Base-by-base conservation (phyloP, 2,797 vertebrate genomes). In the Cyprinella venusta region DNA sequence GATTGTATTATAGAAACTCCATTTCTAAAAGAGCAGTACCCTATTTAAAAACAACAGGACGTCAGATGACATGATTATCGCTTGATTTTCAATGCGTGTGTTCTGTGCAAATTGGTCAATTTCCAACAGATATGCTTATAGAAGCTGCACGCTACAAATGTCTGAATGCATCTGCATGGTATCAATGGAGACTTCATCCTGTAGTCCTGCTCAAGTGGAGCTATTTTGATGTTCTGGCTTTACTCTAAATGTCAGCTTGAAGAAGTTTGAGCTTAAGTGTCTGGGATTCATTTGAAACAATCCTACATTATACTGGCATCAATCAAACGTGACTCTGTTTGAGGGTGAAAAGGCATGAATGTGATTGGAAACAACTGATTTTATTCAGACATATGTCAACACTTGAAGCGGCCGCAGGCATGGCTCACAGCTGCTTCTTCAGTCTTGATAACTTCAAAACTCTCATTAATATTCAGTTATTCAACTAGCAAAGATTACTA, bases 401-500 rank as follows among this genome's bases (percentile, higher is more conserved):
- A 63, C 68, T 50, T 61, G 40, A 59, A 71, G 45, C 19, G 40
- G 63, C 45, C 12, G 48, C 18, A 54, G 42, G 9, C 18, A 15
- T 63, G 24, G 56, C 59, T 8, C 40, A 38, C 42, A 75, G 16
- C 40, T 76, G 26, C 16, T 81, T 21, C 40, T 81, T 68, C 78
- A 24, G 56, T 24, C 9, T 61, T n/a, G 12, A 48, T 56, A 56
- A 84, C 64, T n/a, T 79, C 42, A 70, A 67, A 26, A 64, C 64
- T 86, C 56, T 72, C 13, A 67, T 82, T 42, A 80, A 69, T 50
- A 81, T 68, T 61, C 42, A 76, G 40, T 30, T 21, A 36, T 52
- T 18, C 79, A 26, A 36, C 42, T 50, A 10, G n/a, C 3, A 33
- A 30, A 69, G 68, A 85, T 26, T 42, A 52, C 50, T 8, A 18